phyloP scores from a whole-genome alignment of 2,113 vertebrate genomes.

The Indicator indicator region DNA sequence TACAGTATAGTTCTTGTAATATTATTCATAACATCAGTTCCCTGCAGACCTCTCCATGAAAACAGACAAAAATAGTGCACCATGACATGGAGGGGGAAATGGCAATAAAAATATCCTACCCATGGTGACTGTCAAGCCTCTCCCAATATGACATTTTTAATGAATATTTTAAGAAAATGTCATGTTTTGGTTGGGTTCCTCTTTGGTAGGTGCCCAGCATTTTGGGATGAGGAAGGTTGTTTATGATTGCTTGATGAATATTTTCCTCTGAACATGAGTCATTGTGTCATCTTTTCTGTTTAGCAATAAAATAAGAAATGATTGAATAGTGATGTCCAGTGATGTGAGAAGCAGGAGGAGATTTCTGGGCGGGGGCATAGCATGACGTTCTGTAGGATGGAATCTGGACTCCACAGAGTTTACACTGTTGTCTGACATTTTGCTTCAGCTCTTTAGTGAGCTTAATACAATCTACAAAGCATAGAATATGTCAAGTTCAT shows the following conservation, averaged over 20 bases:
- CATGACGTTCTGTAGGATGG: not conserved
- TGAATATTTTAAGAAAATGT: constrained; percentile 6
- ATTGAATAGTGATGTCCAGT: not conserved
- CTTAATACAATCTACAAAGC: not conserved
- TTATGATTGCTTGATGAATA: not conserved
- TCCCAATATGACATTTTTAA: not conserved
- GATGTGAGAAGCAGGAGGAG: not conserved
- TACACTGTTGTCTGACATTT: not conserved
- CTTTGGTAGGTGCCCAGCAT: not conserved
- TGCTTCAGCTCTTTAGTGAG: not conserved
- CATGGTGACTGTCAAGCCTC: not conserved
- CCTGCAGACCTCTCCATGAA: not conserved
- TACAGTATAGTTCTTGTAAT: not conserved
- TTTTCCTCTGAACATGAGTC: not conserved
- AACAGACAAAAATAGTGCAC: not conserved
- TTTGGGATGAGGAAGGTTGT: not conserved
- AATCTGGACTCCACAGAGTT: not conserved
- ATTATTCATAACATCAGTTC: not conserved
- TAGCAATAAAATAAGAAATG: not conserved
- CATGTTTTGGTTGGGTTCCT: not conserved
- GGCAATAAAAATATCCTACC: not conserved
- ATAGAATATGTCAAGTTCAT: not conserved
- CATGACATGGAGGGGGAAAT: not conserved
- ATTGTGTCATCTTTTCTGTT: not conserved
- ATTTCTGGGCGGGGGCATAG: not conserved